Evolutionary conservation across 2,888 invertebrate genomes (phyloP).

Genomic region (Parnassius glacialis): DNA sequence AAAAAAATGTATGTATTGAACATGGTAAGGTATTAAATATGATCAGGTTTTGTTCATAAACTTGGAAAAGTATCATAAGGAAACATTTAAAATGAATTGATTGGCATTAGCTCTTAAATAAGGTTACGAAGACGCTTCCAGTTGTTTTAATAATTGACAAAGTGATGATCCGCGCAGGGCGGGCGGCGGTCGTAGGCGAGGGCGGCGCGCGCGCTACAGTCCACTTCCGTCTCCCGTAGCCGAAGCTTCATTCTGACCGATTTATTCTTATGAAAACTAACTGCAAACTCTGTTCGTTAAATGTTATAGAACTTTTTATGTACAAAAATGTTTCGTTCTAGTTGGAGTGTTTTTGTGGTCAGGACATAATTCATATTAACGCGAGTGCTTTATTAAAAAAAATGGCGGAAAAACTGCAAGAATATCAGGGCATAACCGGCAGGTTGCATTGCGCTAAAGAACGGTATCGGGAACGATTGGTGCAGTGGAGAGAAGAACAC

Average conservation of each 20-base stretch:
- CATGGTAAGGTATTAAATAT: no score
- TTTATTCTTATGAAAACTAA: constrained; percentile 26
- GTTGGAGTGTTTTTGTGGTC: constrained; percentile 4
- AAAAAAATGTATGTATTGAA: no score
- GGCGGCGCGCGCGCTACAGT: constrained; percentile 70
- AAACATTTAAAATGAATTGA: no score
- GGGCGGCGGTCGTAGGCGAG: constrained; percentile 46
- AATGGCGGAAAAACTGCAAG: constrained; percentile 89
- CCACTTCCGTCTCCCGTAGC: constrained; percentile 45
- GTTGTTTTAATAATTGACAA: constrained; percentile 38
- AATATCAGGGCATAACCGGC: constrained; percentile 88
- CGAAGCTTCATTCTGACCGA: constrained; percentile 35
- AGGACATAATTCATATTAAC: background rate
- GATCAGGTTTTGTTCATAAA: no score
- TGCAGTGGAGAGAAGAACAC: constrained; percentile 82
- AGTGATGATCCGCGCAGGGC: constrained; percentile 53
- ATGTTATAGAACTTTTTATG: constrained; percentile 21
- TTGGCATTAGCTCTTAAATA: no score
- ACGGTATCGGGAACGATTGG: constrained; percentile 82
- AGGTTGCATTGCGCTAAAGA: constrained; percentile 86
- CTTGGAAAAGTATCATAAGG: no score
- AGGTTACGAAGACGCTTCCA: constrained; percentile 43
- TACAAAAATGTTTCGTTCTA: constrained; percentile 14
- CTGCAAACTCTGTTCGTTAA: constrained; percentile 31
- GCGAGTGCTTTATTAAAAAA: constrained; percentile 9